Percentiles rank a stretch among this genome's conserved stretches.
Conservation (phyloP, 2,113 vertebrate species). For the Pelusios castaneus region DNA sequence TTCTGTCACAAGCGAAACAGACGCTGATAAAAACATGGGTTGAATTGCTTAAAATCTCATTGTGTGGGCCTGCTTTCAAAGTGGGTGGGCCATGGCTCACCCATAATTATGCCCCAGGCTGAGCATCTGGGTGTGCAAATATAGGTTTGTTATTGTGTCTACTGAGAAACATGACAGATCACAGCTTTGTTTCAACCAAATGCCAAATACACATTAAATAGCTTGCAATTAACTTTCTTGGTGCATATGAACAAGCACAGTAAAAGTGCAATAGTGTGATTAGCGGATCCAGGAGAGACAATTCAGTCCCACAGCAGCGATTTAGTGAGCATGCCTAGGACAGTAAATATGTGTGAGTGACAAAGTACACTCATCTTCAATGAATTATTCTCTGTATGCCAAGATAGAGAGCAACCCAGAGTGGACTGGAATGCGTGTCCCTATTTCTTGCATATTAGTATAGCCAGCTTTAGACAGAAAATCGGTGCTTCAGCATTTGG, state of each 20-base stretch:
- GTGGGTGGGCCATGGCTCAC: too few relatives aligned
- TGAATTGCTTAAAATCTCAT: too few relatives aligned
- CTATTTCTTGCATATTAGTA: conserved; percentile 70
- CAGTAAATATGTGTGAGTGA: neutral
- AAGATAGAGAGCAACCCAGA: conserved; percentile 32
- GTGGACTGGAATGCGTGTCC: conserved; percentile 42
- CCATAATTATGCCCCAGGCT: too few relatives aligned
- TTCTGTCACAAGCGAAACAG: too few relatives aligned
- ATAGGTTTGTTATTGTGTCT: neutral
- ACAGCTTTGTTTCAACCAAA: conserved; percentile 13
- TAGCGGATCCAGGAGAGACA: neutral
- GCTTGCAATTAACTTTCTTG: conserved; percentile 14
- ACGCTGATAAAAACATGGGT: too few relatives aligned
- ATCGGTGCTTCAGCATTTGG: conserved; percentile 33
- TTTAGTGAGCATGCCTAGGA: conserved; percentile 20
- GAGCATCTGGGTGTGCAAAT: neutral
- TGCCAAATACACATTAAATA: neutral
- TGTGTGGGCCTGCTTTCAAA: too few relatives aligned
- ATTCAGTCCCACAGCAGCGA: neutral
- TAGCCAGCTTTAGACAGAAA: conserved; percentile 62
- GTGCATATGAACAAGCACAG: neutral
- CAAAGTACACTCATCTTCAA: conserved; percentile 23
- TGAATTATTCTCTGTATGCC: conserved; percentile 56
- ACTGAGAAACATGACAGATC: conserved; percentile 21
- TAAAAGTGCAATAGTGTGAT: neutral